Conservation (phyloP, 2,113 vertebrate genomes). For the Myotis yumanensis region DNA sequence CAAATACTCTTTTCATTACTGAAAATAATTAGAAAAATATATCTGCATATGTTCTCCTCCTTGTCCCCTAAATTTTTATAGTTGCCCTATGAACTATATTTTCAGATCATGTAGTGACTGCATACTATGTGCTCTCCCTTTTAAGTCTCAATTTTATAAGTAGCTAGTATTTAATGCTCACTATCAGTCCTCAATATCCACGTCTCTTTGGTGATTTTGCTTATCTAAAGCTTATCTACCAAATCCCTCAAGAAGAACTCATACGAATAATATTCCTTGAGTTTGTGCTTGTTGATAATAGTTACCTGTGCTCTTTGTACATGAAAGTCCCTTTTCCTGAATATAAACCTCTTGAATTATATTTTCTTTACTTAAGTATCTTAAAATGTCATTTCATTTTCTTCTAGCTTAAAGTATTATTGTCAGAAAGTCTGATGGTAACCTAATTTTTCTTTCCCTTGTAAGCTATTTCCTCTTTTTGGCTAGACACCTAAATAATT, state of each 20-base stretch:
- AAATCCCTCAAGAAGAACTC: not conserved
- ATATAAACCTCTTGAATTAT: conserved; percentile 1
- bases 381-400: conserved; percentile 43
- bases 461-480: conserved; percentile 13
- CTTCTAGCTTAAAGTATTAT: not conserved
- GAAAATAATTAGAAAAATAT: not conserved
- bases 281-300: not conserved
- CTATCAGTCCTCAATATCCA: not conserved
- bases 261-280: not conserved
- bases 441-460: conserved; percentile 44
- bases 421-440: conserved; percentile 43
- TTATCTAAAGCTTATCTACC: not conserved
- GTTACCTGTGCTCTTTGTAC: not conserved
- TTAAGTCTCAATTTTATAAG: not conserved
- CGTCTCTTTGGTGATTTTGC: not conserved
- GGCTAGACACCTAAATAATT: not conserved
- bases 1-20: not conserved
- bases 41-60: not conserved
- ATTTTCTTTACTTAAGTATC: not conserved
- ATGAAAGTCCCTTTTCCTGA: not conserved
- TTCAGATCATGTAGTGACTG: not conserved
- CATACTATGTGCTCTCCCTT: not conserved
- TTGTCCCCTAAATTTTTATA: not conserved
- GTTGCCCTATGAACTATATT: not conserved
- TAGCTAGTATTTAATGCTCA: not conserved